phyloP scores from a whole-genome alignment of 23 tunicate species.

The Trididemnum miniatum region DNA sequence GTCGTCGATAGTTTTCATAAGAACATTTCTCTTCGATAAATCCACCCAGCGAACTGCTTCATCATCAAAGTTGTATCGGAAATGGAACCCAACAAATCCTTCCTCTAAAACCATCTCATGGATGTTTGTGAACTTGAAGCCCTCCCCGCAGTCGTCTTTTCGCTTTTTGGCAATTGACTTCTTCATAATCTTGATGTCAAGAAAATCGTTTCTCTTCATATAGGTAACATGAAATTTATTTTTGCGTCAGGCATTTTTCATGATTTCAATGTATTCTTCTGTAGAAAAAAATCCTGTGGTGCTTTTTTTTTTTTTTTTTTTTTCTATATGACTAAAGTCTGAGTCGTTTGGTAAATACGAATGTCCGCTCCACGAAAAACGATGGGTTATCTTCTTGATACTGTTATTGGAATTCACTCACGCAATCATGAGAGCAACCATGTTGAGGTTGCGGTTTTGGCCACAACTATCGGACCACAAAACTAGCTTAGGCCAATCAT shows the following conservation, averaged over 20 bases:
- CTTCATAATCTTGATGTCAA: not conserved
- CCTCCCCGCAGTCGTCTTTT: not conserved
- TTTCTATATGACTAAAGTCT: conserved; percentile 7
- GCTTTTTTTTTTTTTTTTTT: not conserved
- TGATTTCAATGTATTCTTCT: not conserved
- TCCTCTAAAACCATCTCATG: not conserved
- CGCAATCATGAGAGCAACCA: not conserved
- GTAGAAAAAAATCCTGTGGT: not conserved
- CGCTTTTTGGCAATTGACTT: not conserved
- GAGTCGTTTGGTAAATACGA: conserved; percentile 12
- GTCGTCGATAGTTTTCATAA: too few species aligned
- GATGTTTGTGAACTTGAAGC: not conserved
- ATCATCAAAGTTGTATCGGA: not conserved
- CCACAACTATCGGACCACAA: conserved; percentile 16
- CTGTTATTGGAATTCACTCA: not conserved
- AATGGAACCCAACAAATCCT: not conserved
- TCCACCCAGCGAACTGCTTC: too few species aligned
- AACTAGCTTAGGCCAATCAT: not conserved
- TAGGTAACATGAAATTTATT: not conserved
- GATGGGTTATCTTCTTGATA: not conserved
- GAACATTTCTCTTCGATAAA: too few species aligned
- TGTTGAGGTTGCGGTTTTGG: conserved; percentile 11
- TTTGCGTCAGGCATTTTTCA: not conserved
- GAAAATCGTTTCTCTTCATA: not conserved
- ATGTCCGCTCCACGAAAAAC: conserved; percentile 19